These are phyloP conservation scores for Oikopleura vanhoeffeni DNA, from an alignment of 23 tunicate species.

Conservation along the genomic window DNA sequence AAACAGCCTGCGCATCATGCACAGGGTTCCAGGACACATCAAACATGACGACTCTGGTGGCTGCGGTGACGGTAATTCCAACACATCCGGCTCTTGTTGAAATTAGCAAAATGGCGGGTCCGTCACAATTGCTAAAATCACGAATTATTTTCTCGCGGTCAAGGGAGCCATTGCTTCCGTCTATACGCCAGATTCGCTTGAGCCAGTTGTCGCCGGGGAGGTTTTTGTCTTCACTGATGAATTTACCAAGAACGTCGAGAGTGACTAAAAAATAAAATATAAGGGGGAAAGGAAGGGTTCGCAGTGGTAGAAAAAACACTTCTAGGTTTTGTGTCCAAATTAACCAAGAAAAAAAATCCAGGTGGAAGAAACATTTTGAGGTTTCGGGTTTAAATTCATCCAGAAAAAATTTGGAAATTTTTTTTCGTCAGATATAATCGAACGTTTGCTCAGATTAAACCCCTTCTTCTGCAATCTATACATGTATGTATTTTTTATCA, in stretches of 20 bases:
- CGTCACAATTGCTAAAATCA: slow-evolving; percentile 24
- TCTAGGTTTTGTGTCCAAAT: too few species aligned
- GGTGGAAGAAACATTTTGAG: too few species aligned
- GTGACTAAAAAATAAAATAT: neutral
- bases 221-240: neutral
- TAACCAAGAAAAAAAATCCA: too few species aligned
- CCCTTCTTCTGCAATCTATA: too few species aligned
- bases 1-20: slow-evolving; percentile 95
- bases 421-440: too few species aligned
- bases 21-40: slow-evolving; percentile 96
- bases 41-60: slow-evolving; percentile 80
- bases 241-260: neutral
- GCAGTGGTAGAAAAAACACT: neutral
- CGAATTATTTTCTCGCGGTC: slow-evolving; percentile 76
- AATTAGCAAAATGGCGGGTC: neutral
- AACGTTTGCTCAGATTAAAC: too few species aligned
- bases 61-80: slow-evolving; percentile 78
- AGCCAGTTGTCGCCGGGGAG: neutral
- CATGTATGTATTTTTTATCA: too few species aligned
- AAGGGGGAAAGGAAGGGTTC: neutral
- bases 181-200: slow-evolving; percentile 26
- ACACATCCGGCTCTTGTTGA: slow-evolving; percentile 74
- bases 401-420: too few species aligned
- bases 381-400: too few species aligned
- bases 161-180: slow-evolving; percentile 64